Evolutionary conservation across 35 echinoderm and acorn worm species (phyloP).

Genomic region (Lytechinus variegatus): DNA sequence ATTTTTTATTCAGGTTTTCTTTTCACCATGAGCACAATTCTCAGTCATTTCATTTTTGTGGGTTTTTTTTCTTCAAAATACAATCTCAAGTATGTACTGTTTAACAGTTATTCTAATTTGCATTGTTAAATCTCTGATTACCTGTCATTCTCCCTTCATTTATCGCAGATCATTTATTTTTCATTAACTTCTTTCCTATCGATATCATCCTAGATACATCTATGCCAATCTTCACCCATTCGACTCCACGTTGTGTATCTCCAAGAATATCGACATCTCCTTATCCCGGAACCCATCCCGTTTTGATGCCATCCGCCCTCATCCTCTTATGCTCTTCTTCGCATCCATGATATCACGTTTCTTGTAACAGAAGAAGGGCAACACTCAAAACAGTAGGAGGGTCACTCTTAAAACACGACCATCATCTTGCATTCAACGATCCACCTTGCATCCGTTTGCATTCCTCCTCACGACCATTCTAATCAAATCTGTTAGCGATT

Average conservation of each 20-base stretch:
- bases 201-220: neutral
- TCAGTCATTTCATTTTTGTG: too few relatives aligned
- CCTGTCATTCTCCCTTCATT: neutral
- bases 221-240: neutral
- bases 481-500: neutral
- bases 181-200: neutral
- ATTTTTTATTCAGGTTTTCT: too few relatives aligned
- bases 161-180: neutral
- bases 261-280: neutral
- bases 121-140: neutral
- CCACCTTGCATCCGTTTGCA: neutral
- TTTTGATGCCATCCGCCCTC: neutral
- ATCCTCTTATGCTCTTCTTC: neutral
- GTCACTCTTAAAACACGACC: neutral
- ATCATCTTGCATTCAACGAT: neutral
- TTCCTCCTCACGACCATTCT: neutral
- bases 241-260: neutral
- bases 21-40: too few relatives aligned
- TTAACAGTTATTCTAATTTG: too few relatives aligned
- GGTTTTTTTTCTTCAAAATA: too few relatives aligned
- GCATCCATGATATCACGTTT: neutral
- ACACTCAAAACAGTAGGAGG: neutral
- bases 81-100: too few relatives aligned
- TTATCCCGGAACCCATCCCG: neutral
- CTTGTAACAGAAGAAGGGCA: neutral